These are phyloP conservation scores for Porites lobata DNA, from an alignment of 92 coral and sea anemone species.

Conservation along the genomic window DNA sequence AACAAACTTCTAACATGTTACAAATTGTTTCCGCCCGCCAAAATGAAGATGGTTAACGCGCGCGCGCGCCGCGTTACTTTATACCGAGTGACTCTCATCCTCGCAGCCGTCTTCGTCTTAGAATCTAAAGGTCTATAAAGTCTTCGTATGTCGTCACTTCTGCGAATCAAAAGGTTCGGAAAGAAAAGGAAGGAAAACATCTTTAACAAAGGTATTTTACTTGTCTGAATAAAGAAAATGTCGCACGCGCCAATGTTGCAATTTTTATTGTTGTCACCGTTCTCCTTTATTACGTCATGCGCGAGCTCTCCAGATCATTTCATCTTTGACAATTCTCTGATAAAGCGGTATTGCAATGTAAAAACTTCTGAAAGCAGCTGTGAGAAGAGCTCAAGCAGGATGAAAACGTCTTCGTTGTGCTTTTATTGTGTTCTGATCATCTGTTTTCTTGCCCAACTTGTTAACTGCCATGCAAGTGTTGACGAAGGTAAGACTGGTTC, in stretches of 20 bases:
- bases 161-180: no score
- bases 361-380: neutral
- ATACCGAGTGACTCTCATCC: no score
- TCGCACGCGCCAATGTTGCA: neutral
- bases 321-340: neutral
- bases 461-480: neutral
- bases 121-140: no score
- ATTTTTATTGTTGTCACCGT: neutral
- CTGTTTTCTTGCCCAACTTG: neutral
- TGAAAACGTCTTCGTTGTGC: neutral
- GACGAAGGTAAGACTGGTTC: slow-evolving; percentile 6
- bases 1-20: no score
- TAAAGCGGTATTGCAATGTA: neutral
- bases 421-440: neutral
- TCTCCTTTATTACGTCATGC: neutral
- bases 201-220: no score
- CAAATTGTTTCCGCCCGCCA: no score
- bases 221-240: no score
- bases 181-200: no score
- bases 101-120: no score
- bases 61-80: no score
- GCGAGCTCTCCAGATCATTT: neutral
- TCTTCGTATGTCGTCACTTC: no score
- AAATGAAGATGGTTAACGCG: no score
- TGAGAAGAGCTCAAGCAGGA: neutral